phyloP scores from a whole-genome alignment of 2,888 invertebrate species.

The Autographa gamma region DNA sequence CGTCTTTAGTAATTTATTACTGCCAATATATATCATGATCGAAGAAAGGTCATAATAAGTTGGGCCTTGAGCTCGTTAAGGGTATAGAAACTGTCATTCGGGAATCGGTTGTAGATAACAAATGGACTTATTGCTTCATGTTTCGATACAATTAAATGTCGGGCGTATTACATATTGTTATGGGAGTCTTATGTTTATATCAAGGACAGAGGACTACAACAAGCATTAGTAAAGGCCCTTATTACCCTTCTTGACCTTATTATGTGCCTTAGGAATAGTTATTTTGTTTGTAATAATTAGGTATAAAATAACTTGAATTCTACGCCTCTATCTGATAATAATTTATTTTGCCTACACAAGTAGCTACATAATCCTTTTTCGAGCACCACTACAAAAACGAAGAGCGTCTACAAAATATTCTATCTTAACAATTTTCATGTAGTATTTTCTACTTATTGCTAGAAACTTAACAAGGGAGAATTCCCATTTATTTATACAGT shows the following conservation, averaged over 20 bases:
- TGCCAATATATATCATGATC: constrained; percentile 41
- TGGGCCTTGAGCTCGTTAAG: constrained; percentile 40
- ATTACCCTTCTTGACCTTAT: too few relatives aligned
- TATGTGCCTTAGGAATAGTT: too few relatives aligned
- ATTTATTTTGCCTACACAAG: background rate
- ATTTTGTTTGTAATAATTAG: too few relatives aligned
- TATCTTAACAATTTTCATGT: background rate
- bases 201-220: background rate
- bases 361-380: background rate
- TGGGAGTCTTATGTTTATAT: background rate
- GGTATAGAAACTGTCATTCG: constrained; percentile 19
- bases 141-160: constrained; percentile 1
- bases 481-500: background rate
- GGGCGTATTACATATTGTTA: background rate
- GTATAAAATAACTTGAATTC: background rate
- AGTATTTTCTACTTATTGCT: background rate
- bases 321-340: background rate
- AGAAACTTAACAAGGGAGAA: constrained; percentile 4
- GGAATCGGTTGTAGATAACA: constrained; percentile 16
- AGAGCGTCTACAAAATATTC: background rate
- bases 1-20: constrained; percentile 47
- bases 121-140: background rate
- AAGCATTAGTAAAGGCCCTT: background rate
- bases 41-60: constrained; percentile 49
- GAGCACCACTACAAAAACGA: background rate